Base-by-base conservation (phyloP, 2,888 invertebrate species). In the Hypomecis atomaria region DNA sequence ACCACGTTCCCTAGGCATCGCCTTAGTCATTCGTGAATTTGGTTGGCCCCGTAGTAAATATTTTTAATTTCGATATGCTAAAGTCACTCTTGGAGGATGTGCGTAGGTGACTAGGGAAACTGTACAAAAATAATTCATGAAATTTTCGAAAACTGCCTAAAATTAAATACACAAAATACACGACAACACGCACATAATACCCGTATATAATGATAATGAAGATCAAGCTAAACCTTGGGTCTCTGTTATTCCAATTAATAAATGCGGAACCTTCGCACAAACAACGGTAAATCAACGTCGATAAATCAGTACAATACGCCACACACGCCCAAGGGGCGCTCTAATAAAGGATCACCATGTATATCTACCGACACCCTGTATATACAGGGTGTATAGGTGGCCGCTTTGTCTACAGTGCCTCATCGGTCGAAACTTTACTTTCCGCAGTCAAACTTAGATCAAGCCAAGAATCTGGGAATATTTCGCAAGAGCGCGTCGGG, bases 361-460 rank as follows among this genome's bases (percentile, higher is more conserved):
- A 62, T 59, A 69, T 65, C 59, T 55, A 61, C 33, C 53, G 42
- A 52, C 38, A 33, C 47, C 43, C 13, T 44, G 55, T 56, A 54
- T 43, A 43, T 52, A 49, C 49, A 37, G 11, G n/a, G 37, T 64
- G 72, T 73, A 74, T 85, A 84, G 85, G 81, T 84, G 85, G 84
- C 78, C 80, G 79, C 81, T 85, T 89, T 88, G 87, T 89, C 86
- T 87, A 81, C 82, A 82, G 71, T 76, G 84, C 82, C 85, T 87
- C 88, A 85, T 87, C 84, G 85, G 86, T 78, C 79, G 77, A 87
- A 90, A 90, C 87, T 91, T 91, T 90, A 86, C 89, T 87, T 88
- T 88, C 88, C 87, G 75, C 85, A 89, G 86, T 87, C 87, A 88
- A 91, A 90, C 90, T 89, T 89, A 87, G 86, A 89, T 90, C 89